Evolutionary conservation across 1,140 invertebrate species (phyloP).

Genomic region (Dinoponera quadriceps): DNA sequence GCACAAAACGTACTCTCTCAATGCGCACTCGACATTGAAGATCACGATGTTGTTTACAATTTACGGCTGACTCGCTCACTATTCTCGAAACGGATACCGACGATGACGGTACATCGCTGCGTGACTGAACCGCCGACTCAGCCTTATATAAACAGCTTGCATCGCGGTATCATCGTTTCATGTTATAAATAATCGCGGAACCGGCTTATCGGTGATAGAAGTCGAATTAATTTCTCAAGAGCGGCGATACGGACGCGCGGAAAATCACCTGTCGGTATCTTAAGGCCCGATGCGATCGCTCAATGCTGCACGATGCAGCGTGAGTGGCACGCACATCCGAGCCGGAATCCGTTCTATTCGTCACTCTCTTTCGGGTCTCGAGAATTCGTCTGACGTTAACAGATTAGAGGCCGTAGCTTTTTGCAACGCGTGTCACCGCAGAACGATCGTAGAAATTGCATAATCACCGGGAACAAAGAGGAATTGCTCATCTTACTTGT

Average conservation of each 20-base stretch:
- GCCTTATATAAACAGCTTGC: conserved; percentile 17
- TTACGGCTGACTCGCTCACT: conserved; percentile 6
- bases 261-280: neutral
- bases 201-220: neutral
- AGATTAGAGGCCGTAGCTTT: too few species aligned
- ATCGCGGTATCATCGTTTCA: neutral
- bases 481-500: too few species aligned
- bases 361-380: too few species aligned
- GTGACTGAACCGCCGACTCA: neutral
- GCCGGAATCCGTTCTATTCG: too few species aligned
- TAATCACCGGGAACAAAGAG: too few species aligned
- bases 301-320: too few species aligned
- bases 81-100: neutral
- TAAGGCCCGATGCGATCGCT: too few species aligned
- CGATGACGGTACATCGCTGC: neutral
- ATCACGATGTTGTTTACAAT: neutral
- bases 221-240: neutral
- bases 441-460: too few species aligned
- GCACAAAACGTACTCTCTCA: neutral
- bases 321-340: too few species aligned
- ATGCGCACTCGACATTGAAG: neutral
- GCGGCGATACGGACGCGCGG: neutral
- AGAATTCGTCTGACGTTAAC: too few species aligned
- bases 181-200: neutral
- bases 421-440: too few species aligned